These are phyloP conservation scores for Limosa lapponica DNA, from an alignment of 2,797 vertebrate genomes.

Conservation along the genomic window DNA sequence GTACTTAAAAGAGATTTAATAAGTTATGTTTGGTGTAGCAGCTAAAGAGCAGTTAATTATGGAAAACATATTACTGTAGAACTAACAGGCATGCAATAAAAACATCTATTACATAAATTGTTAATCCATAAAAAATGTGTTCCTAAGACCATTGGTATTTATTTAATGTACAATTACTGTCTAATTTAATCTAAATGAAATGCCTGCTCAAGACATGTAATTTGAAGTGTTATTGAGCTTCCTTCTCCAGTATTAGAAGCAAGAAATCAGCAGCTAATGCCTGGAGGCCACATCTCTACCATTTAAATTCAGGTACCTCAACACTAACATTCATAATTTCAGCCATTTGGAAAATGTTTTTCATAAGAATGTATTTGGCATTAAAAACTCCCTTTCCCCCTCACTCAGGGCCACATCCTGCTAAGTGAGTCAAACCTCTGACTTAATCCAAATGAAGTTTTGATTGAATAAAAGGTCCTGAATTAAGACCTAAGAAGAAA, in stretches of 20 bases:
- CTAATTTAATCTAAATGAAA: slow-evolving; percentile 80
- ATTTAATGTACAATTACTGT: slow-evolving; percentile 80
- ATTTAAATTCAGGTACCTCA: slow-evolving; percentile 73
- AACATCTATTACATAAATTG: slow-evolving; percentile 71
- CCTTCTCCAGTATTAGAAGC: slow-evolving; percentile 59
- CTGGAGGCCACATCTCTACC: slow-evolving; percentile 64
- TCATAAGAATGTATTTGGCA: slow-evolving; percentile 59
- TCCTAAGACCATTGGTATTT: slow-evolving; percentile 70
- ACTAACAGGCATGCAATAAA: slow-evolving; percentile 70
- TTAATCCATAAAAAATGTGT: slow-evolving; percentile 74
- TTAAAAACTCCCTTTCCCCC: slow-evolving; percentile 29
- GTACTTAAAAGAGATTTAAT: slow-evolving; percentile 19
- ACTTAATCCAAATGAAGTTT: slow-evolving; percentile 41
- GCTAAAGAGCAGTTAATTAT: slow-evolving; percentile 73
- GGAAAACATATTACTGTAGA: slow-evolving; percentile 61
- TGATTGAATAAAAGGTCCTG: slow-evolving; percentile 5
- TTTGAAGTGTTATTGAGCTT: slow-evolving; percentile 70
- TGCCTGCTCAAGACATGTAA: slow-evolving; percentile 63
- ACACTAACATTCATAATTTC: slow-evolving; percentile 61
- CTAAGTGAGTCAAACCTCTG: slow-evolving; percentile 21
- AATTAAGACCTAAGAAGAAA: slow-evolving; percentile 25
- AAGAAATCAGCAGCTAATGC: slow-evolving; percentile 71
- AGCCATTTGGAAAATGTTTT: slow-evolving; percentile 61
- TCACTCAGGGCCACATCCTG: slow-evolving; percentile 18
- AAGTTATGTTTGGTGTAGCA: slow-evolving; percentile 56